Base-by-base conservation (phyloP, 2,797 vertebrate genomes). In the Acipenser transmontanus region DNA sequence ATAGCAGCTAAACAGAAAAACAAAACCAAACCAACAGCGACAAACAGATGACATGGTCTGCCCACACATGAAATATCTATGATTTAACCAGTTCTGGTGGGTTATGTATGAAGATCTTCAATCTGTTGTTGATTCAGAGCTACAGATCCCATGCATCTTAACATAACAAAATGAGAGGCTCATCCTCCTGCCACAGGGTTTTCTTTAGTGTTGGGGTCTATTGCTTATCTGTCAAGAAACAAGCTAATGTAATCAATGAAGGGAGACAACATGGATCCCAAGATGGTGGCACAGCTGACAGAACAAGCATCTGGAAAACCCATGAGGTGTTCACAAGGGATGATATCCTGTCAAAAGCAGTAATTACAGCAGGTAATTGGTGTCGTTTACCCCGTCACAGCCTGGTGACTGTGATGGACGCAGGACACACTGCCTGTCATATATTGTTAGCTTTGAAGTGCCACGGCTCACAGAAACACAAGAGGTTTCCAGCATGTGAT, bases 281-380 rank as follows among this genome's bases (percentile, higher is more conserved):
- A 34, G 34, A 34, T 79, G 81, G 80, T 74, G 69, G 76, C 74
- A 74, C 63, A 61, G 63, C 66, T 82, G 77, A 81, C 63, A 80
- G 75, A 75, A 77, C 79, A 82, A 83, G 68, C 73, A 78, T 68
- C 68, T 83, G 71, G 80, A 76, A 84, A 78, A 82, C 81, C 80
- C 73, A 75, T 75, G 79, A 69, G 79, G 65, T 65, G 63, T 78
- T 81, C 83, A 78, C 68, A 9, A 68, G 82, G 77, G 80, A 83
- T 77, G 82, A 77, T 71, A 66, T 77, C 79, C 78, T 86, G 85
- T 87, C 80, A 85, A 73, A 76, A 80, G 73, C 71, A 84, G 82
- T 85, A 89, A 89, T 91, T 89, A 87, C 77, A 83, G 74, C 72
- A 83, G 81, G 81, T 89, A 88, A 88, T 88, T 85, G 69, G 79